Evolutionary conservation across 2,797 vertebrate species (phyloP).

Genomic region (Platalea minor): DNA sequence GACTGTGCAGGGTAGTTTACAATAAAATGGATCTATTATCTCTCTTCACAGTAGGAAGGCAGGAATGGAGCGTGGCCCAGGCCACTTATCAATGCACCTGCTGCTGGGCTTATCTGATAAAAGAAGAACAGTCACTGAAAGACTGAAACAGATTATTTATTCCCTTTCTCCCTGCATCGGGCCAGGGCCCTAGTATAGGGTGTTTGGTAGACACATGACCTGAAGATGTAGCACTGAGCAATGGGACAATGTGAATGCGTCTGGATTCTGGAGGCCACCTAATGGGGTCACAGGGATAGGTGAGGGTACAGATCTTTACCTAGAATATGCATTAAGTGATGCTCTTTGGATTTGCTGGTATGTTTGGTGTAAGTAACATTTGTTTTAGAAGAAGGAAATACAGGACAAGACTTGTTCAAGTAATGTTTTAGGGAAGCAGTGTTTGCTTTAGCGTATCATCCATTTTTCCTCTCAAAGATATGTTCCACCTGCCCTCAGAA

Average conservation of each 20-base stretch:
- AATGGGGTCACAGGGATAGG: too few species aligned
- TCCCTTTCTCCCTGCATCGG: background rate
- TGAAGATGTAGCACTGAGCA: background rate
- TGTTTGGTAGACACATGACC: background rate
- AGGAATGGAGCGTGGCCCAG: background rate
- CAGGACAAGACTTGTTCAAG: background rate
- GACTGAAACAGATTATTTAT: background rate
- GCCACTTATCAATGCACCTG: background rate
- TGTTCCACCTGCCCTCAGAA: background rate
- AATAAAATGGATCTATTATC: conserved; percentile 1
- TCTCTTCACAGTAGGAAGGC: background rate
- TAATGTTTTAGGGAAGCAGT: background rate
- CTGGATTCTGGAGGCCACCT: background rate
- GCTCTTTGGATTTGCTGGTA: background rate
- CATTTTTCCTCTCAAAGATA: background rate
- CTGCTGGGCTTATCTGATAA: background rate
- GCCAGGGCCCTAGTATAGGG: too few species aligned
- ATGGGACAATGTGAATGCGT: background rate
- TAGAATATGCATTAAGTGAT: background rate
- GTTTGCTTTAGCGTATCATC: background rate
- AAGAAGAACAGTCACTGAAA: background rate
- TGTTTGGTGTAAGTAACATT: background rate
- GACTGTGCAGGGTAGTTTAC: background rate
- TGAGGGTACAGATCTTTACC: background rate
- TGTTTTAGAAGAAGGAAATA: background rate